Evolutionary conservation across 2,113 vertebrate genomes (phyloP), one percentile per base, ranked within the genome.

Genomic region (Rhombomys opimus): DNA sequence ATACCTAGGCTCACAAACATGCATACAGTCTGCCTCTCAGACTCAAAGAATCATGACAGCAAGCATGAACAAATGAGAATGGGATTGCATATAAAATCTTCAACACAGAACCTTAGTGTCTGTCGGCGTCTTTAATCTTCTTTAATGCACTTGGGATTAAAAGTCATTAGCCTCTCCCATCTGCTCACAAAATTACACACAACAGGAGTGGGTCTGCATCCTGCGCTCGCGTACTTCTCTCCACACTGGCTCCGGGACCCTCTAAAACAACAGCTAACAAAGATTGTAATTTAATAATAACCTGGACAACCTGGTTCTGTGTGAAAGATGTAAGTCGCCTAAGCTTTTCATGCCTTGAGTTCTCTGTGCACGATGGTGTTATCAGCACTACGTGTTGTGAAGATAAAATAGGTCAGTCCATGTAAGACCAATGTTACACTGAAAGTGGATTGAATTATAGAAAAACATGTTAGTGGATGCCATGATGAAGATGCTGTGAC

Each of bases 131-230:
- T 97, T 97, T 87, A 97, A 95, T 96, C 88, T 96, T 93, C 38
- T 82, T 92, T 65, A 95, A 87, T 23, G 50, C 94, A 87, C 90
- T 59, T 80, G 92, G 86, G 92, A 96, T 13, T 52, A 75, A 94
- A 91, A 96, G 95, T 61, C 95, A 91, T 96, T 96, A 96, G 86
- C 86, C 61, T 94, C 50, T 87, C 32, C 87, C 92, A 95, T 95
- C 95, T 96, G 93, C 73, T 96, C 93, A 91, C 57, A 67, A 63
- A 87, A 93, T 97, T 93, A 87, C 13, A 30, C 61, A 92, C 84
- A 90, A 70, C 8, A 82, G 32, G 54, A 91, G 22, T 75, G 35
- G 41, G 14, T 80, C 61, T 65, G 7, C 1, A 3, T n/a, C 23
- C 82, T 38, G 23, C 7, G 46, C 63, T 70, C 89, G 22, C 32